These are phyloP conservation scores for Rhinatrema bivittatum DNA, from an alignment of 2,797 vertebrate species.

Conservation along the genomic window DNA sequence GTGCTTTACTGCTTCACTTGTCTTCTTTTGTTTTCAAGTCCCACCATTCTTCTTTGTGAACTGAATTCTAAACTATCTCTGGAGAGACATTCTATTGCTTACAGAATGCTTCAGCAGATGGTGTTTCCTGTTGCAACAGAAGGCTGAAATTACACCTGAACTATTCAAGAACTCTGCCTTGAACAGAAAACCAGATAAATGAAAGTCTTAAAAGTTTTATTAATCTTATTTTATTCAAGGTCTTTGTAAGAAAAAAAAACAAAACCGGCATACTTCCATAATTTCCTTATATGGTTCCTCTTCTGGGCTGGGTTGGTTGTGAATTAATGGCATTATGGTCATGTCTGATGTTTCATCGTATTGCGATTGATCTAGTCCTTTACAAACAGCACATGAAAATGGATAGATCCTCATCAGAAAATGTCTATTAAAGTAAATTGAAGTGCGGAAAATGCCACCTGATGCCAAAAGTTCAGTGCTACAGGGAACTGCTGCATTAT, in stretches of 20 bases:
- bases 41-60: conserved; percentile 67
- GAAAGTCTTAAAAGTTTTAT: conserved; percentile 42
- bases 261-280: no score
- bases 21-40: conserved; percentile 70
- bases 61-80: conserved; percentile 70
- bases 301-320: conserved; percentile 13
- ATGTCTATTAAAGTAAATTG: conserved; percentile 28
- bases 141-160: conserved; percentile 73
- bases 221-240: not conserved
- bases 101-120: conserved; percentile 70
- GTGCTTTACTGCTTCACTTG: conserved; percentile 58
- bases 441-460: conserved; percentile 22
- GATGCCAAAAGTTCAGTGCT: conserved; percentile 19
- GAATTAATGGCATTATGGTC: not conserved
- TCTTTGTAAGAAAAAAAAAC: not conserved
- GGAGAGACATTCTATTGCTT: conserved; percentile 62
- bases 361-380: not conserved
- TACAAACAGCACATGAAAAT: conserved; percentile 20
- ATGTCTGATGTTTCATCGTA: conserved; percentile 13
- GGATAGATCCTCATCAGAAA: conserved; percentile 13
- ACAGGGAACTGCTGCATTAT: conserved; percentile 15
- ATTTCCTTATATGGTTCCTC: no score
- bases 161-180: conserved; percentile 60
- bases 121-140: conserved; percentile 65
- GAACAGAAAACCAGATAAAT: conserved; percentile 53